Conservation (phyloP, 1,140 invertebrate genomes). For the Phocides pigmalion region DNA sequence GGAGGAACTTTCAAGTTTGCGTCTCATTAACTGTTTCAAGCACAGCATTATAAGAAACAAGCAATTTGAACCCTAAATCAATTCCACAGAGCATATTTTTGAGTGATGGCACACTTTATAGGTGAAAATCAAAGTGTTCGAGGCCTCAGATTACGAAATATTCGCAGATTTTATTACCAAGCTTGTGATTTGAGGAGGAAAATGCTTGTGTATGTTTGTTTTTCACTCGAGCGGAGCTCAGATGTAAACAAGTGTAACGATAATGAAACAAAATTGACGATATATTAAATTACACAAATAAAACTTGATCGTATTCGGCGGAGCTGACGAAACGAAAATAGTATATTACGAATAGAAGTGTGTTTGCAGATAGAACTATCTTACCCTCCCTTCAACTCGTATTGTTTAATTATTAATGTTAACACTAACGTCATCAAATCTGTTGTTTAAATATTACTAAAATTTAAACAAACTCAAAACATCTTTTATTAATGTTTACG, state of each 20-base stretch:
- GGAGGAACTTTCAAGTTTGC: constrained; percentile 22
- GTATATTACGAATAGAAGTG: background rate
- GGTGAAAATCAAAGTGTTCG: constrained; percentile 15
- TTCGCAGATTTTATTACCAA: constrained; percentile 32
- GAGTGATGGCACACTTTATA: constrained; percentile 2
- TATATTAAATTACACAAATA: constrained; percentile 29
- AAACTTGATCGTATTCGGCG: constrained; percentile 8
- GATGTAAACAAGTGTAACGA: constrained; percentile 32
- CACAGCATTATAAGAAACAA: background rate
- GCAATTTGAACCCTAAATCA: background rate
- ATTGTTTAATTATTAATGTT: too few relatives aligned
- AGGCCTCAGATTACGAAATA: constrained; percentile 27
- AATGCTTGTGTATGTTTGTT: constrained; percentile 28
- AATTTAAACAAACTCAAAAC: too few relatives aligned
- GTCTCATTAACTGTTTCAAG: constrained; percentile 27
- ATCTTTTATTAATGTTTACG: too few relatives aligned
- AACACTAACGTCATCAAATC: too few relatives aligned
- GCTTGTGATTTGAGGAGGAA: constrained; percentile 31
- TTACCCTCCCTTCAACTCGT: too few relatives aligned
- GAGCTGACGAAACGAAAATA: background rate
- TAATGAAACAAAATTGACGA: constrained; percentile 32
- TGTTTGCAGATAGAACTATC: too few relatives aligned
- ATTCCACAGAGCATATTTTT: background rate
- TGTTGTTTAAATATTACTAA: too few relatives aligned
- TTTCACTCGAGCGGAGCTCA: constrained; percentile 24